A percentile compares a stretch with the other conserved stretches of the same genome.
These are phyloP conservation scores for Otus sunia DNA, from an alignment of 2,113 vertebrate species.

Conservation along the genomic window DNA sequence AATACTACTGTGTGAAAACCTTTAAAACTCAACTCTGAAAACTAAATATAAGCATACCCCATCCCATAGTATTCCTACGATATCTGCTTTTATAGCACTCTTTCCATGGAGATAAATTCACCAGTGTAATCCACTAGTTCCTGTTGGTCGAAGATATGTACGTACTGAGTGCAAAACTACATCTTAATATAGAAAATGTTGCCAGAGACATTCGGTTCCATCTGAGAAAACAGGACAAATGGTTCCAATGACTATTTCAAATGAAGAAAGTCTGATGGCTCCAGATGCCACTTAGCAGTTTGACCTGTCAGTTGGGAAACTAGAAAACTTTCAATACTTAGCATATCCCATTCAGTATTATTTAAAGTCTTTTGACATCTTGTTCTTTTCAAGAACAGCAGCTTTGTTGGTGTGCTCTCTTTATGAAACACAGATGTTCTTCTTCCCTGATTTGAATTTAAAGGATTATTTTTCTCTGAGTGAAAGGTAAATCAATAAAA, in stretches of 20 bases:
- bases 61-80: background rate
- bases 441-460: background rate
- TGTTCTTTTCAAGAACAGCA: background rate
- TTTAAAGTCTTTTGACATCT: background rate
- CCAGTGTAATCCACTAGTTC: background rate
- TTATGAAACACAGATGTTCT: background rate
- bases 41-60: background rate
- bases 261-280: background rate
- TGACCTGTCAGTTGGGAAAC: background rate
- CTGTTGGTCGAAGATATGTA: background rate
- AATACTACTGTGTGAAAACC: background rate
- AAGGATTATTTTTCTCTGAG: background rate
- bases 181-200: background rate
- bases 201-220: background rate
- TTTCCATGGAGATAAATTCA: background rate
- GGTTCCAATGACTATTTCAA: background rate
- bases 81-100: background rate
- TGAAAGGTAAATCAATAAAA: constrained; percentile 1
- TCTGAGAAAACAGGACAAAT: background rate
- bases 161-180: background rate
- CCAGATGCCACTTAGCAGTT: background rate
- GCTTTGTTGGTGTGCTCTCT: background rate
- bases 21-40: background rate
- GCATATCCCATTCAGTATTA: background rate
- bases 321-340: background rate